A percentile compares a stretch with the other conserved stretches of the same genome.
Conservation (phyloP, 2,888 invertebrate species). For the Lasioglossum pauxillum region DNA sequence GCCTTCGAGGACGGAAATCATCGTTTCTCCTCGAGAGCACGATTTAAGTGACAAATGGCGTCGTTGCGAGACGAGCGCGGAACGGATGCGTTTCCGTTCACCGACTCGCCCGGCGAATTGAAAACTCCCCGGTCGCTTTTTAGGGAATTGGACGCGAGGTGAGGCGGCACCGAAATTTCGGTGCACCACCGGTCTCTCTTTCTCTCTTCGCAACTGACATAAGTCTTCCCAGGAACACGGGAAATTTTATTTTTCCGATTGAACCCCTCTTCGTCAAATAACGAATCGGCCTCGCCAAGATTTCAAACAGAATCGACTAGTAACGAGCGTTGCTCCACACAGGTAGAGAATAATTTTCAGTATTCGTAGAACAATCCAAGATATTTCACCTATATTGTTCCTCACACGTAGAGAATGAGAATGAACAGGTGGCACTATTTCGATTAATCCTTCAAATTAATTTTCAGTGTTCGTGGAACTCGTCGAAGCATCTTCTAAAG, state of each 20-base stretch:
- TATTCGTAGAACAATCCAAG: no score
- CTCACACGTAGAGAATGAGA: neutral
- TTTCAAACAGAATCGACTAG: neutral
- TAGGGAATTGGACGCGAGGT: neutral
- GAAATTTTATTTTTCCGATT: neutral
- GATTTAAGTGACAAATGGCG: slow-evolving; percentile 56
- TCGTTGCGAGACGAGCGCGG: slow-evolving; percentile 45
- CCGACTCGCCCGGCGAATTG: slow-evolving; percentile 28
- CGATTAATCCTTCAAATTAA: neutral
- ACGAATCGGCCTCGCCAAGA: neutral
- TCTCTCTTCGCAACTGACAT: neutral
- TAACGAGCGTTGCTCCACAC: neutral
- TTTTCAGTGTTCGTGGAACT: no score
- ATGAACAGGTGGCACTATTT: neutral
- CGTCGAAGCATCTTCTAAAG: no score
- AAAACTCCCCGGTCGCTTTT: slow-evolving; percentile 32
- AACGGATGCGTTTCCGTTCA: slow-evolving; percentile 50
- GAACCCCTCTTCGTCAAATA: neutral
- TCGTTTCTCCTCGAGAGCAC: slow-evolving; percentile 43
- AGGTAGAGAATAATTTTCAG: neutral
- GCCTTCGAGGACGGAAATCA: slow-evolving; percentile 53
- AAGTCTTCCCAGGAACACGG: neutral
- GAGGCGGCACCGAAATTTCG: slow-evolving; percentile 2
- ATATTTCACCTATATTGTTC: neutral
- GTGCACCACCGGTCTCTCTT: neutral